Evolutionary conservation across 2,888 invertebrate species (phyloP).

Genomic region (Diarsia dahlii): DNA sequence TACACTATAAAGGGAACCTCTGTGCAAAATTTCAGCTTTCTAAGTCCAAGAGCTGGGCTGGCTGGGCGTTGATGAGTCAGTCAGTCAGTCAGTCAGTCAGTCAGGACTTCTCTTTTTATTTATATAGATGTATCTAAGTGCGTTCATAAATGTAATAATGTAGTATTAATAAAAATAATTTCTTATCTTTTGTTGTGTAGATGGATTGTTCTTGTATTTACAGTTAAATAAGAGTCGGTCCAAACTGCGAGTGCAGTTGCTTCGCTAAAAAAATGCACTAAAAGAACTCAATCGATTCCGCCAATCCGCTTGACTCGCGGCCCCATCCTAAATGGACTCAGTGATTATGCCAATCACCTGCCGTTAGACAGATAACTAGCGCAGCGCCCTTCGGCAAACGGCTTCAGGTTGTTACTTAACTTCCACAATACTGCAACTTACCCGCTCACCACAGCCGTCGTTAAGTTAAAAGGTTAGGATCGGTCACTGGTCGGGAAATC

Average conservation of each 20-base stretch:
- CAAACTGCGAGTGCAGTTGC: neutral
- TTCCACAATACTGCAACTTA: conserved; percentile 59
- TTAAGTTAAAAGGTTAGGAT: conserved; percentile 63
- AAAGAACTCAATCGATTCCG: conserved; percentile 9
- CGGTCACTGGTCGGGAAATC: conserved; percentile 11
- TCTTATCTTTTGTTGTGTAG: no score
- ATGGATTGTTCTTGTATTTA: no score
- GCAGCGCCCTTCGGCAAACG: conserved; percentile 48
- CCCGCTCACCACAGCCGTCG: conserved; percentile 48
- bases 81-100: no score
- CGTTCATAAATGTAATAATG: no score
- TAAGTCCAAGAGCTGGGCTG: no score
- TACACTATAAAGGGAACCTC: no score
- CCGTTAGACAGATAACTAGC: conserved; percentile 66
- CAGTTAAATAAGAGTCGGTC: no score
- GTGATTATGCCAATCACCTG: conserved; percentile 68
- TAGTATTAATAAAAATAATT: no score
- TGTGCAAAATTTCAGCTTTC: no score
- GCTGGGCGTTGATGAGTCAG: no score
- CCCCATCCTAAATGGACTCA: conserved; percentile 47
- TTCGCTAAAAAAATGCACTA: neutral
- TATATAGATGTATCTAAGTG: no score
- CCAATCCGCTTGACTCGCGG: conserved; percentile 18
- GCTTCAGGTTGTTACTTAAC: conserved; percentile 64
- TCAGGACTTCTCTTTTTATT: no score